A percentile compares a stretch with the other conserved stretches of the same genome.
These are phyloP conservation scores for Nothoprocta pentlandii DNA, from an alignment of 2,113 vertebrate species.

Conservation along the genomic window DNA sequence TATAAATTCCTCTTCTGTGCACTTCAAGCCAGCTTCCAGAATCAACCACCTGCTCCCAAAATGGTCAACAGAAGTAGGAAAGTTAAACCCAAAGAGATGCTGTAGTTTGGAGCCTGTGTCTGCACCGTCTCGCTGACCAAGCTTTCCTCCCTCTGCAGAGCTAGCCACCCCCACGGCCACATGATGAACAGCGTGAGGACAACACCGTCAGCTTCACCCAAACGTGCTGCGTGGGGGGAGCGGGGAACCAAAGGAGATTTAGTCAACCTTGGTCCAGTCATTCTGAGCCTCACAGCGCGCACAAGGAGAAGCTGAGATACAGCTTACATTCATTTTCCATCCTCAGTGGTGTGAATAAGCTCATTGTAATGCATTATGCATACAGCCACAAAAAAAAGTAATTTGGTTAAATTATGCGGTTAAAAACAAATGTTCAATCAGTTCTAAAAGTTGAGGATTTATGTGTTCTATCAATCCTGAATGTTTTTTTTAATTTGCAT, in stretches of 20 bases:
- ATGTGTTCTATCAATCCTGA: constrained; percentile 27
- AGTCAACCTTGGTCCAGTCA: constrained; percentile 37
- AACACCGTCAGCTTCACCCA: constrained; percentile 48
- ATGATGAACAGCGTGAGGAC: constrained; percentile 2
- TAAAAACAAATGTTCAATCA: background rate
- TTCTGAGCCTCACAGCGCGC: constrained; percentile 50
- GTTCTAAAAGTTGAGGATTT: constrained; percentile 44
- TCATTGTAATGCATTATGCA: constrained; percentile 49
- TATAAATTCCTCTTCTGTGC: background rate
- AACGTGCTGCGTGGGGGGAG: background rate
- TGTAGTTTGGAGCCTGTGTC: background rate
- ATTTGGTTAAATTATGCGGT: constrained; percentile 38
- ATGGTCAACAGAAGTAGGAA: background rate
- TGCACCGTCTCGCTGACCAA: background rate
- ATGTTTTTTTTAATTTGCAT: background rate
- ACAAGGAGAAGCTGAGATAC: constrained; percentile 23
- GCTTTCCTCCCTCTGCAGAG: background rate
- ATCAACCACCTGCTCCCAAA: background rate
- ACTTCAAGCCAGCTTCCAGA: background rate
- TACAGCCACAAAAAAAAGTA: background rate
- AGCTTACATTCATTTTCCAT: background rate
- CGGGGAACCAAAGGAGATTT: background rate
- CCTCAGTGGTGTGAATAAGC: constrained; percentile 13
- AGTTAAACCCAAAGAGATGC: background rate
- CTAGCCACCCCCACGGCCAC: background rate